Percentiles rank a stretch among this genome's conserved stretches.
Evolutionary conservation across 2,113 vertebrate genomes (phyloP).

Genomic region (Pygoscelis adeliae): DNA sequence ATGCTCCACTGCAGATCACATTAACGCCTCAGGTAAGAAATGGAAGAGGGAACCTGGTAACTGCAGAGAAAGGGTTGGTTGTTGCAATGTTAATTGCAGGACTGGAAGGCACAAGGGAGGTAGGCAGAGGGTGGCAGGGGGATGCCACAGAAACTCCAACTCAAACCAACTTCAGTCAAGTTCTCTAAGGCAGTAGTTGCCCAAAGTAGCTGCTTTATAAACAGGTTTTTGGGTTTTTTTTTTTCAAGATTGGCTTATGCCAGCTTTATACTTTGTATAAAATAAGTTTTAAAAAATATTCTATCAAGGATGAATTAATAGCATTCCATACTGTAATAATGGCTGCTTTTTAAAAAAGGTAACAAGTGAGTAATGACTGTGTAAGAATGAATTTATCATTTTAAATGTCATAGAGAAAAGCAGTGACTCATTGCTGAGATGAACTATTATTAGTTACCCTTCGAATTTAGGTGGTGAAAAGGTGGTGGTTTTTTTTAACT

Average conservation of each 20-base stretch:
- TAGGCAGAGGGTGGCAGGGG: neutral
- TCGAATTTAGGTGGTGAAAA: neutral
- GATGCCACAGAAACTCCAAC: neutral
- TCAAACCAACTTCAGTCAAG: neutral
- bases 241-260: neutral
- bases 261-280: neutral
- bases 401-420: neutral
- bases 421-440: neutral
- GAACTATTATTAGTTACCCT: neutral
- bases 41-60: neutral
- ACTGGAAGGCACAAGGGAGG: neutral
- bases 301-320: neutral
- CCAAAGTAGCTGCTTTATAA: neutral
- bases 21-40: slow-evolving; percentile 90
- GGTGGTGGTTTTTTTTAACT: neutral
- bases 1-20: slow-evolving; percentile 90
- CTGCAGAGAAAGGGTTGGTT: neutral
- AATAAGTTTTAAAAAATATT: neutral
- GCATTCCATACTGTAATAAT: neutral
- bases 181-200: neutral
- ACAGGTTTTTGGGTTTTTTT: neutral
- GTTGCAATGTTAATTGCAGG: neutral
- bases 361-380: neutral
- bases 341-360: neutral
- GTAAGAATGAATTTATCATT: neutral